A percentile compares a stretch with the other conserved stretches of the same genome.
Conservation (phyloP, 2,113 vertebrate genomes). For the Delphinus delphis region DNA sequence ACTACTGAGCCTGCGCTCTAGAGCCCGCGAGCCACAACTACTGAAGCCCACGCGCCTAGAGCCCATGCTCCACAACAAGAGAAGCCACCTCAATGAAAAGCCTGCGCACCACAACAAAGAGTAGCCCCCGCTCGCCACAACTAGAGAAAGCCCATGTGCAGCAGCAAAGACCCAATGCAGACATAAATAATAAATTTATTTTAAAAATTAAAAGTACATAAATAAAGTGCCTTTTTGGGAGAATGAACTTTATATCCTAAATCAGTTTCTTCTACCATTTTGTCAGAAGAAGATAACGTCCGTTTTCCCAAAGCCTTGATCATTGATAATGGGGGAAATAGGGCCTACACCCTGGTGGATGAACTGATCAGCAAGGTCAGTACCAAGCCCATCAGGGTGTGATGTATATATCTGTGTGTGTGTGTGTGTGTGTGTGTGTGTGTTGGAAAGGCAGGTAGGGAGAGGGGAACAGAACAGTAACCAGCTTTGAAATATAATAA, state of each 20-base stretch:
- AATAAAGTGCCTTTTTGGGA: background rate
- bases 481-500: background rate
- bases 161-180: too few relatives aligned
- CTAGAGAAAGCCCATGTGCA: too few relatives aligned
- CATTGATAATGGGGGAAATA: background rate
- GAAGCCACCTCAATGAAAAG: too few relatives aligned
- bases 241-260: background rate
- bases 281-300: background rate
- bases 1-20: too few relatives aligned
- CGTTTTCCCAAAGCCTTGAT: conserved; percentile 19
- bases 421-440: background rate
- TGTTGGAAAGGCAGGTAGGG: background rate
- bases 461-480: background rate
- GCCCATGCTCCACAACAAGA: too few relatives aligned
- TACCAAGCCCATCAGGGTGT: background rate
- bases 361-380: background rate
- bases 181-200: too few relatives aligned
- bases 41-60: too few relatives aligned
- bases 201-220: too few relatives aligned
- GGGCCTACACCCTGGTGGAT: background rate
- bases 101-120: too few relatives aligned
- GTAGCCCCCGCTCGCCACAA: too few relatives aligned
- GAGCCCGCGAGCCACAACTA: too few relatives aligned
- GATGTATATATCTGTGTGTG: background rate
- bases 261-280: conserved; percentile 5